A percentile compares a stretch with the other conserved stretches of the same genome.
phyloP scores from a whole-genome alignment of 2,113 vertebrate species.

The Catagonus wagneri region DNA sequence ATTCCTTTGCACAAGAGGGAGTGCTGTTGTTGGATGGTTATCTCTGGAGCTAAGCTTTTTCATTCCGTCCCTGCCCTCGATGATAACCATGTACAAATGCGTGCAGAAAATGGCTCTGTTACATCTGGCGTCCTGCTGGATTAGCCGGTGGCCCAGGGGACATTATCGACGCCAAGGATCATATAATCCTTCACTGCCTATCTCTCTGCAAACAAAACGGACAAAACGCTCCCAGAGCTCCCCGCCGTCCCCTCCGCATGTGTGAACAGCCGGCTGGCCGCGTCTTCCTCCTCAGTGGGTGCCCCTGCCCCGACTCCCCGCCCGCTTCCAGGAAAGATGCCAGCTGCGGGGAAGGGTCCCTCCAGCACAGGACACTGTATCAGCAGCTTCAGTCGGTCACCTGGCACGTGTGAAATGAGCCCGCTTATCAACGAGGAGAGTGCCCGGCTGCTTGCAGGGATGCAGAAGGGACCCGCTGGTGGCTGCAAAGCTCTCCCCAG shows the following conservation, averaged over 20 bases:
- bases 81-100: constrained; percentile 18
- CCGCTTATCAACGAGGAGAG: constrained; percentile 70
- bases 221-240: constrained; percentile 15
- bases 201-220: constrained; percentile 76
- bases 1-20: neutral
- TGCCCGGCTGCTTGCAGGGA: constrained; percentile 71
- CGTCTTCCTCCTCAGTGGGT: neutral
- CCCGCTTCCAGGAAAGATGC: neutral
- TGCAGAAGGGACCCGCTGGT: constrained; percentile 64
- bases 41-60: constrained; percentile 2
- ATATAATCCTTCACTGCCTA: constrained; percentile 73
- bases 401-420: constrained; percentile 76
- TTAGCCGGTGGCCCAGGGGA: constrained; percentile 68
- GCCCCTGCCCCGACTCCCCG: neutral
- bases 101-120: neutral
- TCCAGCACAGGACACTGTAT: constrained; percentile 7
- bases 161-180: constrained; percentile 32
- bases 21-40: neutral
- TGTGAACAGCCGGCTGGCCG: neutral
- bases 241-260: neutral
- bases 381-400: constrained; percentile 37
- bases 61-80: neutral
- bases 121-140: constrained; percentile 49
- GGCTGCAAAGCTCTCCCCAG: constrained; percentile 77
- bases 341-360: constrained; percentile 7